phyloP scores from a whole-genome alignment of 2,888 invertebrate genomes.

The Ormyrus rosae region DNA sequence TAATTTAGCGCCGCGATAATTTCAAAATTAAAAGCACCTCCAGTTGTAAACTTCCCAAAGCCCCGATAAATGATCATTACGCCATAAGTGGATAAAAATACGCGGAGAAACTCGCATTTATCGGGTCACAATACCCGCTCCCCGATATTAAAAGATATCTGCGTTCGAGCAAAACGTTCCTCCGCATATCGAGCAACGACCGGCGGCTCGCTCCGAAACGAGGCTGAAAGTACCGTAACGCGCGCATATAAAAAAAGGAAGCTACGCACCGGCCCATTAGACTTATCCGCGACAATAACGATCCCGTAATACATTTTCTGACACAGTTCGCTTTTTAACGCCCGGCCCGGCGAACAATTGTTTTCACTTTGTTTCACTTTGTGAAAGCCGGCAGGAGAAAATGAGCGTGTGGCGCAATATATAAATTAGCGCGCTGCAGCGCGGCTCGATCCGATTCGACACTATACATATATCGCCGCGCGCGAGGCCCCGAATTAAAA shows the following conservation, averaged over 20 bases:
- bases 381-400: slow-evolving; percentile 22
- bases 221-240: background rate
- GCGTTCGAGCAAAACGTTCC: no score
- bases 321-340: slow-evolving; percentile 27
- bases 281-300: slow-evolving; percentile 12
- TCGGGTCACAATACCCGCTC: no score
- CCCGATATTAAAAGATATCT: no score
- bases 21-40: no score
- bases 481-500: slow-evolving; percentile 43
- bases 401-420: slow-evolving; percentile 10
- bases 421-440: slow-evolving; percentile 43
- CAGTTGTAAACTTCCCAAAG: no score
- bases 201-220: no score
- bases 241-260: background rate
- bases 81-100: no score
- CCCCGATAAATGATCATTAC: no score
- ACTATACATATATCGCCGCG: slow-evolving; percentile 18
- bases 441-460: slow-evolving; percentile 18
- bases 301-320: background rate
- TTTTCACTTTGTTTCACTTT: slow-evolving; percentile 53
- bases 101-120: no score
- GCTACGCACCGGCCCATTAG: background rate
- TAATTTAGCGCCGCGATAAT: no score
- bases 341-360: slow-evolving; percentile 22
- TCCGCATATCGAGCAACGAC: no score